A percentile compares a stretch with the other conserved stretches of the same genome.
phyloP scores from a whole-genome alignment of 1,140 invertebrate species.

The Halictus rubicundus region DNA sequence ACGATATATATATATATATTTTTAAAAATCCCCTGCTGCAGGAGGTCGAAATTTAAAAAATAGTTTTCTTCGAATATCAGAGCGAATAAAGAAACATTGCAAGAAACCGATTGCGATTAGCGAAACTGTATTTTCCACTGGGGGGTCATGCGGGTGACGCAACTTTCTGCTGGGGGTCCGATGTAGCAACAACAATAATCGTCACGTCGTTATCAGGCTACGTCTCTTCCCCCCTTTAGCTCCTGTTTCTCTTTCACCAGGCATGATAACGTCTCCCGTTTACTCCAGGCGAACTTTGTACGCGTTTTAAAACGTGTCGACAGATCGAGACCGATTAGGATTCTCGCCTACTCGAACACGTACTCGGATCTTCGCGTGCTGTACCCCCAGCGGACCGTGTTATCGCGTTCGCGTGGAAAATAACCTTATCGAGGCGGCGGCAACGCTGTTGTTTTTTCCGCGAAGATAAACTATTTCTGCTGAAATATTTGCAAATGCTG shows the following conservation, averaged over 20 bases:
- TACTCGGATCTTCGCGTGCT: background rate
- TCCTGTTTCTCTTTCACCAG: background rate
- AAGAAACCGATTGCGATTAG: background rate
- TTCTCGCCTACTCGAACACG: no score
- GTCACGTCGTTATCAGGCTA: slow-evolving; percentile 23
- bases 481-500: no score
- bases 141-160: slow-evolving; percentile 56
- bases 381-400: slow-evolving; percentile 45
- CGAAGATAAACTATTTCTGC: background rate
- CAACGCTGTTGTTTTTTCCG: background rate
- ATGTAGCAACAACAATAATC: slow-evolving; percentile 53
- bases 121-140: slow-evolving; percentile 59
- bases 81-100: background rate
- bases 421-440: slow-evolving; percentile 23
- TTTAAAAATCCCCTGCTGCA: no score
- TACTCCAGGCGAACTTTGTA: slow-evolving; percentile 7
- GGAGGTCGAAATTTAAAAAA: no score
- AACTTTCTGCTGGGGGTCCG: slow-evolving; percentile 66
- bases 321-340: no score
- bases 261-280: background rate
- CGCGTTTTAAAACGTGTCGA: background rate
- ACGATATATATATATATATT: no score
- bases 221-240: background rate
- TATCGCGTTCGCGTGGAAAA: slow-evolving; percentile 58
- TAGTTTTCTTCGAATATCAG: no score